These are phyloP conservation scores for Acheta domesticus DNA, from an alignment of 2,888 invertebrate genomes.

Conservation along the genomic window DNA sequence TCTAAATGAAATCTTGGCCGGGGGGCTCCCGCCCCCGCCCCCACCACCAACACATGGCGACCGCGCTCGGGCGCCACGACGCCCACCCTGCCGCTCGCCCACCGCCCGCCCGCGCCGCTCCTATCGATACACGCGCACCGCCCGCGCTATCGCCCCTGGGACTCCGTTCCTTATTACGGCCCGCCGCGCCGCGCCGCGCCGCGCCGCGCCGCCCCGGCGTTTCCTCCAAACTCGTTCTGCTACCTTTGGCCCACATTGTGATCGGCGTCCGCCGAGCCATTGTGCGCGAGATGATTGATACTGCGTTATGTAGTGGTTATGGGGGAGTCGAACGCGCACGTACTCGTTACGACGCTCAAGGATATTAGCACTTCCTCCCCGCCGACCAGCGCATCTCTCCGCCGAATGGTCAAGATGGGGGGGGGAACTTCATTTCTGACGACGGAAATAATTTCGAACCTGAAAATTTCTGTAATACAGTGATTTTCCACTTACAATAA, in stretches of 20 bases:
- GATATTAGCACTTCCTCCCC: neutral
- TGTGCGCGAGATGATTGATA: neutral
- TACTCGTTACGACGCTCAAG: neutral
- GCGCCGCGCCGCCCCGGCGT: neutral
- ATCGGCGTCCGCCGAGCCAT: neutral
- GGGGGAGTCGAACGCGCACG: neutral
- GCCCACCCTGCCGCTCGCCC: no score
- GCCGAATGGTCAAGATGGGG: no score
- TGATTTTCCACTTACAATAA: no score
- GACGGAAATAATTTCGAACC: no score
- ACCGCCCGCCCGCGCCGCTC: neutral
- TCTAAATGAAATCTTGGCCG: slow-evolving; percentile 10
- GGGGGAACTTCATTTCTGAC: no score
- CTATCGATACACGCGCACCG: neutral
- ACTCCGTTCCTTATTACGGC: neutral
- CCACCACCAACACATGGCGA: neutral
- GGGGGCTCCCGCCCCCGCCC: neutral
- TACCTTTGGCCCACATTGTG: slow-evolving; percentile 10
- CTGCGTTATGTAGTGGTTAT: neutral
- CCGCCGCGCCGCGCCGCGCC: no score
- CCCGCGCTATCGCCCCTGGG: neutral
- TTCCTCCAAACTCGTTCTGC: slow-evolving; percentile 1
- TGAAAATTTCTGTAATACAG: no score
- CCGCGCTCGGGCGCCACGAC: neutral
- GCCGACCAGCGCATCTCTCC: no score